Evolutionary conservation across 2,113 vertebrate species (phyloP).

Genomic region (Hippocampus guttulatus): DNA sequence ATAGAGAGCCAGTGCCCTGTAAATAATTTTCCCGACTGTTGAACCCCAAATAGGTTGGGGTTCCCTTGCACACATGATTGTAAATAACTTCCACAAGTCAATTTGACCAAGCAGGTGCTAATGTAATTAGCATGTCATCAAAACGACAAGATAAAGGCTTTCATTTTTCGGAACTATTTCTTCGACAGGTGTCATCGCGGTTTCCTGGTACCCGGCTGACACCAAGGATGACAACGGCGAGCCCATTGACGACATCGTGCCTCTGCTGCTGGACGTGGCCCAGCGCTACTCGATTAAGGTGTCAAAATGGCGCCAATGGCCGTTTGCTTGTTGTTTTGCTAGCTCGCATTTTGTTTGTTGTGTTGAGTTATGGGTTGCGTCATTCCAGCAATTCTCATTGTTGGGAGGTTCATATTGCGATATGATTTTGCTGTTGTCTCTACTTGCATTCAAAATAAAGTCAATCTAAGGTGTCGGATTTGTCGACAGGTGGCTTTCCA

Average conservation of each 20-base stretch:
- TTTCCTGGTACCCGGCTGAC: constrained; percentile 93
- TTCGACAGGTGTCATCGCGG: constrained; percentile 81
- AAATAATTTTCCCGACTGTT: too few relatives aligned
- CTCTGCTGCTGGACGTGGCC: constrained; percentile 84
- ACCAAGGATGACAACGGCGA: constrained; percentile 88
- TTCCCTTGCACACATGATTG: too few relatives aligned
- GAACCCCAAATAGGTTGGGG: too few relatives aligned
- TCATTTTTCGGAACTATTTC: too few relatives aligned
- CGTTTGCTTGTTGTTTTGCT: background rate
- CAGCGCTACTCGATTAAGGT: constrained; percentile 92
- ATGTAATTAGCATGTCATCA: too few relatives aligned
- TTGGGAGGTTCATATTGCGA: too few relatives aligned
- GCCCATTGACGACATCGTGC: constrained; percentile 80
- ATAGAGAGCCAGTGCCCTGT: too few relatives aligned
- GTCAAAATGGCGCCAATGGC: constrained; percentile 1
- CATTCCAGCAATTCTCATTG: too few relatives aligned
- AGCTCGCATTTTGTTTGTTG: too few relatives aligned
- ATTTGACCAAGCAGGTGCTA: background rate
- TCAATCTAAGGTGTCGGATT: background rate
- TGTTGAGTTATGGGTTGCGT: too few relatives aligned
- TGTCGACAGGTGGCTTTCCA: constrained; percentile 85
- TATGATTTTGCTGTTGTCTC: background rate
- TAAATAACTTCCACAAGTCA: too few relatives aligned
- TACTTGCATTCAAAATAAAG: background rate
- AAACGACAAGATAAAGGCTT: too few relatives aligned